Conservation (phyloP, 2,888 invertebrate species). For the Dicyrtoma fusca region DNA sequence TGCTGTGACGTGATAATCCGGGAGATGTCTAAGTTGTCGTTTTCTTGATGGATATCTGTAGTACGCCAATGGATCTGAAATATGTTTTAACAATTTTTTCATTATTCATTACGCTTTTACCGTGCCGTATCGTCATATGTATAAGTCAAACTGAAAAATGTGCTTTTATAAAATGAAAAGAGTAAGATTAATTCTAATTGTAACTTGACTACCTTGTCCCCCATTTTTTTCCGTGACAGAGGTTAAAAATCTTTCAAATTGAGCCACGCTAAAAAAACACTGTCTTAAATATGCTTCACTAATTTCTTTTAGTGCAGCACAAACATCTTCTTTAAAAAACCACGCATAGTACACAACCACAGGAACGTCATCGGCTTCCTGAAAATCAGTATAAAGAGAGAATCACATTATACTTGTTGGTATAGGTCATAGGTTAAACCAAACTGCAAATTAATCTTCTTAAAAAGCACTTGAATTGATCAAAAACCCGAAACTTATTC, state of each 20-base stretch:
- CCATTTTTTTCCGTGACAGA: constrained; percentile 6
- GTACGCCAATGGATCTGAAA: constrained; percentile 7
- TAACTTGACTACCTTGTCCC: constrained; percentile 6
- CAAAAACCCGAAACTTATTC: no score
- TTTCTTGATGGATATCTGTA: constrained; percentile 18
- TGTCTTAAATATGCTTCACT: constrained; percentile 15
- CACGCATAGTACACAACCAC: constrained; percentile 46
- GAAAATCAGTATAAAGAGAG: no score
- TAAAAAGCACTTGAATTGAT: no score
- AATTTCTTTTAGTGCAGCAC: constrained; percentile 26
- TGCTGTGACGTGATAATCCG: constrained; percentile 48
- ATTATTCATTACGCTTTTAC: not conserved
- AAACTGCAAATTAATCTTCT: no score
- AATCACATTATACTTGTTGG: no score
- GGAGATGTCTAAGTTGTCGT: not conserved
- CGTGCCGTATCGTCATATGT: not conserved
- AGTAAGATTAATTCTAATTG: not conserved
- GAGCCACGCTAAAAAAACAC: constrained; percentile 28
- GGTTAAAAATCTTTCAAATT: constrained; percentile 18
- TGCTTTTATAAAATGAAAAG: not conserved
- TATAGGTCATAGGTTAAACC: no score
- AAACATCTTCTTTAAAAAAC: constrained; percentile 46
- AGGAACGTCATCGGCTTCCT: constrained; percentile 5
- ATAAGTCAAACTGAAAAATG: not conserved
- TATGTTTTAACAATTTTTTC: not conserved